Evolutionary conservation across 2,888 invertebrate species (phyloP), one percentile per base, ranked within the genome.

Genomic region (Drosophila dives): DNA sequence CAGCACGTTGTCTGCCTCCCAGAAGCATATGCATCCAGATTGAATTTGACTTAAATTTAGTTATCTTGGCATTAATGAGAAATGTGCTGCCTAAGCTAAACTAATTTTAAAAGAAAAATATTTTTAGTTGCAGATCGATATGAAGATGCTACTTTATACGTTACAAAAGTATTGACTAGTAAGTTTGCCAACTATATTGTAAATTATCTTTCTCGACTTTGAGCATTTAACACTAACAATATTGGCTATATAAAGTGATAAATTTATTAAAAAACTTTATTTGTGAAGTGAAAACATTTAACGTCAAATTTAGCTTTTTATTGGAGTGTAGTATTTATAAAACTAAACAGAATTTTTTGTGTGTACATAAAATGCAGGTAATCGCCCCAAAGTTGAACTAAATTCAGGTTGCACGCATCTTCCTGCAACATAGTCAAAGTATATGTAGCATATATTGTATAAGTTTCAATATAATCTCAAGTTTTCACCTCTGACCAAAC

Each of bases 11-110:
- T 65, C 49, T 63, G 75, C 56, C 49, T 51, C 58, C 55, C 66
- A 76, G 50, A 71, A 69, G 54, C 75, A 79, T 83, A 81, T 88
- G 85, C 69, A 81, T 77, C 77, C 83, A 83, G 81, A 88, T 86
- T 86, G 83, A 79, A 77, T 81, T 81, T 81, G 72, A 61, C 72
- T 71, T 72, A 79, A 88, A 88, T 86, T 79, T 71, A 77, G 79
- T 81, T 88, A 88, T 74, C 69, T 75, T 49, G 58, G 58, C 66
- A 66, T 74, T 72, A 62, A 53, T 69, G 64, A 64, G 49, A 73
- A 63, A 78, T 65, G 60, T 64, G 36, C 49, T 38, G 17, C 17
- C 29, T 29, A 11, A 45, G 23, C 23, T 15, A 23, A 45, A 45
- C 23, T 23, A 45, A 45, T 8, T 45, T 20, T 4, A 45, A 8